A percentile compares a stretch with the other conserved stretches of the same genome.
phyloP scores from a whole-genome alignment of 92 coral and sea anemone genomes.

The Siderastrea radians region DNA sequence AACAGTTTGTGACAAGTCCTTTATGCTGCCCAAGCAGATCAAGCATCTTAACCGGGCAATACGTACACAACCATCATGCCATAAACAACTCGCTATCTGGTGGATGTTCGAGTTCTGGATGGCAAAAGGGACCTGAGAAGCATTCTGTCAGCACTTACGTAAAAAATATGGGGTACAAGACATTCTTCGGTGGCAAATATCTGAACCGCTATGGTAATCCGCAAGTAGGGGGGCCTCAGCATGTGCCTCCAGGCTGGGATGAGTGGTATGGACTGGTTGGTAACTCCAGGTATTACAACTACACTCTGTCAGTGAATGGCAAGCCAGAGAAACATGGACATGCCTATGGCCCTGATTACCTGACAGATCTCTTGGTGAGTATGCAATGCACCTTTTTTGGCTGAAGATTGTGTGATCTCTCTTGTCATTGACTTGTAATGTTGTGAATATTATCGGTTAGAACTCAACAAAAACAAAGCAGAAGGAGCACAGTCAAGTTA shows the following conservation, averaged over 20 bases:
- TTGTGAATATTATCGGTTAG: not conserved
- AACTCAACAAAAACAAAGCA: too few species aligned
- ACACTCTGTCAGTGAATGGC: conserved; percentile 85
- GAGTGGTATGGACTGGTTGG: conserved; percentile 88
- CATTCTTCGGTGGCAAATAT: conserved; percentile 89
- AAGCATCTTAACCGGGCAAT: conserved; percentile 84
- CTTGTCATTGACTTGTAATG: not conserved
- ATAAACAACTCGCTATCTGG: conserved; percentile 82
- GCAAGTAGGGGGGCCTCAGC: conserved; percentile 80
- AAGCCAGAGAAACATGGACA: conserved; percentile 78
- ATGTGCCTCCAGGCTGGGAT: conserved; percentile 94
- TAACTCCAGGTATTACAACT: conserved; percentile 84
- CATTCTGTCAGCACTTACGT: conserved; percentile 73
- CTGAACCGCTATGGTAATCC: conserved; percentile 78
- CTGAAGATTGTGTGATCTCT: too few species aligned
- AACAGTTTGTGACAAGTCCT: conserved; percentile 87
- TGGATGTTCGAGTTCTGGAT: conserved; percentile 77
- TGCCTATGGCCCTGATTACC: conserved; percentile 72
- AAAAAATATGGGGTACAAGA: conserved; percentile 65
- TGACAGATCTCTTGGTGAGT: conserved; percentile 87
- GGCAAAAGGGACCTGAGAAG: conserved; percentile 90
- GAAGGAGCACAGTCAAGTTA: too few species aligned
- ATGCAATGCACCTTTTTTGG: not conserved
- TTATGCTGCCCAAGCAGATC: conserved; percentile 93
- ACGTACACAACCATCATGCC: conserved; percentile 83